Percentiles rank a stretch among this genome's conserved stretches.
phyloP scores from a whole-genome alignment of 1,140 invertebrate species.

The Eueides isabella region DNA sequence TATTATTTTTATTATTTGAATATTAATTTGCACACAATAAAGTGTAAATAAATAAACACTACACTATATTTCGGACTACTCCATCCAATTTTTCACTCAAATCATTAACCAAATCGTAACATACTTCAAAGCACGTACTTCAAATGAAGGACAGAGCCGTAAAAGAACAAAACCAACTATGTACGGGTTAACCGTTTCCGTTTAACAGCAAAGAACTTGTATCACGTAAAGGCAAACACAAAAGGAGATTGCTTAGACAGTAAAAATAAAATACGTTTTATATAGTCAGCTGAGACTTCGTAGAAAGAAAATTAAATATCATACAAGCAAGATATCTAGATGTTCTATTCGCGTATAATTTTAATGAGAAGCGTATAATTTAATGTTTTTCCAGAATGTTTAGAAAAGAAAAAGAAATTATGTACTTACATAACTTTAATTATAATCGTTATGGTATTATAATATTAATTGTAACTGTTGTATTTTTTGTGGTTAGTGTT shows the following conservation, averaged over 20 bases:
- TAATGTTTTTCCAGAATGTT: background rate
- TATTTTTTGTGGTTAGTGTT: background rate
- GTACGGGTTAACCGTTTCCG: conserved; percentile 14
- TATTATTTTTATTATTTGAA: too few relatives aligned
- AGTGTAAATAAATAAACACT: too few relatives aligned
- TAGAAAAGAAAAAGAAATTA: background rate
- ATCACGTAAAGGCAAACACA: conserved; percentile 9
- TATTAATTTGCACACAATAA: too few relatives aligned
- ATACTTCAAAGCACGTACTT: conserved; percentile 1
- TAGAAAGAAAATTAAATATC: background rate
- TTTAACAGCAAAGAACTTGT: conserved; percentile 13
- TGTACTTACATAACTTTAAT: background rate
- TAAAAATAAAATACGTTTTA: conserved; percentile 5
- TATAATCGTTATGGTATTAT: background rate
- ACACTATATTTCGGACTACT: too few relatives aligned
- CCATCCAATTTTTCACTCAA: background rate
- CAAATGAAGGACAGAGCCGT: background rate
- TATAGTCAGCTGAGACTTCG: background rate
- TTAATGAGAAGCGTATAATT: background rate
- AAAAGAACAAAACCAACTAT: conserved; percentile 3
- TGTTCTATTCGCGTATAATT: background rate
- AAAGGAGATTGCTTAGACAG: conserved; percentile 7
- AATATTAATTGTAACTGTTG: background rate
- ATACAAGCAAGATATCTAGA: background rate
- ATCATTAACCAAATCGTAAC: background rate